Base-by-base conservation (phyloP, 2,113 vertebrate genomes). In the Ailurus styani region DNA sequence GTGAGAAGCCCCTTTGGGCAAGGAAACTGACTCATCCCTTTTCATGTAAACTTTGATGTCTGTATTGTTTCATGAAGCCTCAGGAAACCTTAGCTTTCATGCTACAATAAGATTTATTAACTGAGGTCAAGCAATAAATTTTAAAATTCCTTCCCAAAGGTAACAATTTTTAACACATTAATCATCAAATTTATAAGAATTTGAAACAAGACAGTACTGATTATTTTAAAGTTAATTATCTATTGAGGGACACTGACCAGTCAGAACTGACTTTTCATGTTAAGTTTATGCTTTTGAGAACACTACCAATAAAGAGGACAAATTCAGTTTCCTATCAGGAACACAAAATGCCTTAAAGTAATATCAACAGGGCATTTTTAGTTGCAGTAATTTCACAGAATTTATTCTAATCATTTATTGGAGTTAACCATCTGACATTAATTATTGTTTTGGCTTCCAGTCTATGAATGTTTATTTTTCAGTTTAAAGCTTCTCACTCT, bases 371-470 rank as follows among this genome's bases (percentile, higher is more conserved):
- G 98, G 98, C 98, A 98, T 98, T 98, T 99, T 98, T 97, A 98
- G 98, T 95, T 98, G 98, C 98, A 98, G 98, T 98, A 99, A 98
- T 99, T 99, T 99, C 98, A 99, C 98, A 99, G 98, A 99, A 98
- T 98, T 98, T 99, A 99, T 98, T 98, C 98, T 99, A 98, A 98
- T 99, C 99, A 99, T 99, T 99, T 99, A 99, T 99, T 99, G 98
- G 98, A 98, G 98, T 98, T 98, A 99, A 98, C 98, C 99, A 99
- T 99, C 98, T 99, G 99, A 99, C 98, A 99, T 99, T 98, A 99
- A 99, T 99, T 99, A 99, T 99, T 99, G 98, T 98, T 99, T 99
- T 99, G 99, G 99, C 99, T 99, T 99, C 99, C 98, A 99, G 99
- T 99, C 98, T 99, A 99, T 99, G 98, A 99, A 99, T 99, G 99